Conservation (phyloP, 2,888 invertebrate genomes). For the Pycnomerus fuliginosus region DNA sequence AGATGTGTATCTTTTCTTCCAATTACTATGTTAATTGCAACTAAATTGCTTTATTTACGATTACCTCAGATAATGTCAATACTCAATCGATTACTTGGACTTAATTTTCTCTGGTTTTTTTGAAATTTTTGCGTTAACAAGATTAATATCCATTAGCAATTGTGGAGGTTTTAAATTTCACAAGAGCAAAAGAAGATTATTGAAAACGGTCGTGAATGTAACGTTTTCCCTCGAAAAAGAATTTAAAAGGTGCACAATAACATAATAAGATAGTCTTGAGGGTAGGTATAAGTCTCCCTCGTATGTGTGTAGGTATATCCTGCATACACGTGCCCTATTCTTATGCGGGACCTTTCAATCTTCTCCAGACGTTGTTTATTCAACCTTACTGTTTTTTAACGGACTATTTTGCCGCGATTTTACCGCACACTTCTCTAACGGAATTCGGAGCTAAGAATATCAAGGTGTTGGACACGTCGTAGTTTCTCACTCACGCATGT, state of each 20-base stretch:
- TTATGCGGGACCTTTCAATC: constrained; percentile 47
- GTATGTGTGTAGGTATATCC: constrained; percentile 28
- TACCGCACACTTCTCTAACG: constrained; percentile 11
- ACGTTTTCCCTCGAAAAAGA: constrained; percentile 43
- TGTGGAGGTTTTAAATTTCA: too few species aligned
- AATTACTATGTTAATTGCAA: constrained; percentile 30
- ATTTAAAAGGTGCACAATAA: constrained; percentile 46
- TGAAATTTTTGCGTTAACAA: too few species aligned
- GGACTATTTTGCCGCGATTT: constrained; percentile 40
- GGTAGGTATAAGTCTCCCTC: constrained; percentile 24
- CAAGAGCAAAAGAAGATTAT: too few species aligned
- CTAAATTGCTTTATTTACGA: constrained; percentile 29
- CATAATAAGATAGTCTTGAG: constrained; percentile 45
- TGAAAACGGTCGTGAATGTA: constrained; percentile 31
- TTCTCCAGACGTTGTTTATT: constrained; percentile 37
- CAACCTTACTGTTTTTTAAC: constrained; percentile 41
- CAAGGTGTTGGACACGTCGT: too few species aligned
- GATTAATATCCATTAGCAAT: too few species aligned
- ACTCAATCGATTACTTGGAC: constrained; percentile 15
- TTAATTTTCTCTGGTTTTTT: too few species aligned
- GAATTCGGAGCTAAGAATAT: background rate
- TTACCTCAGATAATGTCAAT: constrained; percentile 19
- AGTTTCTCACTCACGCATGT: background rate
- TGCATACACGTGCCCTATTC: constrained; percentile 51
- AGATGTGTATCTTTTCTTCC: constrained; percentile 23